A percentile compares a stretch with the other conserved stretches of the same genome.
Conservation (phyloP, 2,797 vertebrate genomes). For the Ciconia nigra region DNA sequence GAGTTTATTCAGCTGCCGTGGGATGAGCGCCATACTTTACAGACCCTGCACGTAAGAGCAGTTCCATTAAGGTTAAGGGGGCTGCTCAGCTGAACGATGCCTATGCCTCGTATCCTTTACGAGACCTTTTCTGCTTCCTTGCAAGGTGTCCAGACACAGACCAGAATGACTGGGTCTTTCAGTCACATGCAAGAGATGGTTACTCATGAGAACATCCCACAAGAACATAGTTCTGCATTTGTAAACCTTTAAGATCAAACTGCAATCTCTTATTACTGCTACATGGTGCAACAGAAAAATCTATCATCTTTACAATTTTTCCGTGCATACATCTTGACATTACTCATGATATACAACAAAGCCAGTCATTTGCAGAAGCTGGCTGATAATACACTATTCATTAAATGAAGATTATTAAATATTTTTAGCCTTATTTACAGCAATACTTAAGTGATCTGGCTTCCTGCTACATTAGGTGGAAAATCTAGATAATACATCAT, state of each 20-base stretch:
- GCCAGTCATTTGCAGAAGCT: neutral
- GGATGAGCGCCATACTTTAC: neutral
- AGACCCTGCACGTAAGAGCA: neutral
- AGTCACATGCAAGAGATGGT: neutral
- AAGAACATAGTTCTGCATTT: neutral
- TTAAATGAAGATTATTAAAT: neutral
- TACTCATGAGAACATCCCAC: fast-evolving
- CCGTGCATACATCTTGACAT: neutral
- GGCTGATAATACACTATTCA: neutral
- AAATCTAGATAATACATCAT: neutral
- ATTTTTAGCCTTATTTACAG: neutral
- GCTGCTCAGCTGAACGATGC: neutral
- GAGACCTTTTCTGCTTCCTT: neutral
- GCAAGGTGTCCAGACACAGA: neutral
- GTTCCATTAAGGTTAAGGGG: neutral
- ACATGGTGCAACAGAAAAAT: neutral
- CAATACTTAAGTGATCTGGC: neutral
- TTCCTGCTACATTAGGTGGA: neutral
- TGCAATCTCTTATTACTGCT: neutral
- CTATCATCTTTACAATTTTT: neutral
- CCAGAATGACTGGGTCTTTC: neutral
- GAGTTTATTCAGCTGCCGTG: neutral
- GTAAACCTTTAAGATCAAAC: neutral
- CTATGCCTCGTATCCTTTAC: neutral
- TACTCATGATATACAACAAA: neutral